Evolutionary conservation across 2,113 vertebrate genomes (phyloP), one percentile per base, ranked within the genome.

Genomic region (Onychostoma macrolepis): DNA sequence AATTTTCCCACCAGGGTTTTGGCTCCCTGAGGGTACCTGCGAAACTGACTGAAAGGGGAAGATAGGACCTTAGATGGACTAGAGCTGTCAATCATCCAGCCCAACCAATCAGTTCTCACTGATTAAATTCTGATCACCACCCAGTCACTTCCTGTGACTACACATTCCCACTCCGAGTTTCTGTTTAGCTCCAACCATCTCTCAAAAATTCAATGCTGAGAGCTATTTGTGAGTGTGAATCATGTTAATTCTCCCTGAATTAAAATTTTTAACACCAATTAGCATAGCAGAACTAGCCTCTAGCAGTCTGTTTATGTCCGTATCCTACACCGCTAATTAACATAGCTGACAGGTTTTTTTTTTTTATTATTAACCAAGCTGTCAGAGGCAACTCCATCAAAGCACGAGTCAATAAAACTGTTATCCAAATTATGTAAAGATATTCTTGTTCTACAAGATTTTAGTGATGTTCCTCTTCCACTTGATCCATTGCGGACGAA

Each of bases 81-180:
- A 26, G 13, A 74, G 30, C 48, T 58, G 69, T 84, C 83, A 84
- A 74, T 84, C 83, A 74, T 12, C n/a, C 28, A 19, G 13, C 33
- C 11, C 13, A 74, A 84, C 83, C 83, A 84, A 84, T 84, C 69
- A 74, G 48, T 19, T 84, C 45, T 72, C 45, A 41, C 83, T 41
- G 69, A 74, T 58, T 74, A 72, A 38, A 56, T 36, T 41, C 69
- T 75, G 21, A 74, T 58, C 13, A 74, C 67, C 69, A 72, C 67
- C 21, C 45, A 74, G 9, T 72, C 30, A 56, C 33, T 74, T 74
- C 33, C 13, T 38, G 48, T 48, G 26, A 48, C 45, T 36, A 45
- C 43, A 24, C n/a, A 43, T 65, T 19, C 12, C 21, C 58, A 26
- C 36, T 28, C 7, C 53, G 19, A 28, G 21, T 50, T 28, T 13